phyloP scores from a whole-genome alignment of 92 coral and sea anemone species.

The Parazoanthus swiftii region DNA sequence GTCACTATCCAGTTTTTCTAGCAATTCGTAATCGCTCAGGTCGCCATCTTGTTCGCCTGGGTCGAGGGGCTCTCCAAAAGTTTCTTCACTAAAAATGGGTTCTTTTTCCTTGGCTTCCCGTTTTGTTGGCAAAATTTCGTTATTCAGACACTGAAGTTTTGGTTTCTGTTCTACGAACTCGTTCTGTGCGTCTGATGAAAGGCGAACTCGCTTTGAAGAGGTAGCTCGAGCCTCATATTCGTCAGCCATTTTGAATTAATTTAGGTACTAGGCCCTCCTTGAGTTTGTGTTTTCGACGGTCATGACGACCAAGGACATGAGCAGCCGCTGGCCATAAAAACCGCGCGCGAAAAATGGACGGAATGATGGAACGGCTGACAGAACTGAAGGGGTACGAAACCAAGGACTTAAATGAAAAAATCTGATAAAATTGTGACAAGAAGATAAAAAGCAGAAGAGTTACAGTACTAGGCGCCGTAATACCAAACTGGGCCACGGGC shows the following conservation, averaged over 20 bases:
- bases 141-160: background rate
- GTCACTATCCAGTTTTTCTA: conserved; percentile 62
- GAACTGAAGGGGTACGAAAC: no score
- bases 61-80: conserved; percentile 24
- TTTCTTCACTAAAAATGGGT: conserved; percentile 1
- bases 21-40: conserved; percentile 40
- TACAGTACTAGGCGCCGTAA: no score
- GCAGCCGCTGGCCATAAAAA: background rate
- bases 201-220: conserved; percentile 80
- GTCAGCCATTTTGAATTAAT: conserved; percentile 88
- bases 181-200: conserved; percentile 66
- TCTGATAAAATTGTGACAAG: no score
- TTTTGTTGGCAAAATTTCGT: background rate
- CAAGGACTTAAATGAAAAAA: no score
- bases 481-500: no score
- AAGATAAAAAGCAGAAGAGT: no score
- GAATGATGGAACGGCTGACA: no score
- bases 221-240: conserved; percentile 47
- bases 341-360: background rate
- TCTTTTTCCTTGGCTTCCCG: conserved; percentile 38
- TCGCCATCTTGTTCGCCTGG: conserved; percentile 85
- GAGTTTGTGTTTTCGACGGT: background rate
- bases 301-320: background rate
- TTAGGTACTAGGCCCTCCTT: conserved; percentile 22
- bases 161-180: conserved; percentile 32